Percentiles rank a stretch among this genome's conserved stretches.
Conservation (phyloP, 2,113 vertebrate species). For the Columba janthina region DNA sequence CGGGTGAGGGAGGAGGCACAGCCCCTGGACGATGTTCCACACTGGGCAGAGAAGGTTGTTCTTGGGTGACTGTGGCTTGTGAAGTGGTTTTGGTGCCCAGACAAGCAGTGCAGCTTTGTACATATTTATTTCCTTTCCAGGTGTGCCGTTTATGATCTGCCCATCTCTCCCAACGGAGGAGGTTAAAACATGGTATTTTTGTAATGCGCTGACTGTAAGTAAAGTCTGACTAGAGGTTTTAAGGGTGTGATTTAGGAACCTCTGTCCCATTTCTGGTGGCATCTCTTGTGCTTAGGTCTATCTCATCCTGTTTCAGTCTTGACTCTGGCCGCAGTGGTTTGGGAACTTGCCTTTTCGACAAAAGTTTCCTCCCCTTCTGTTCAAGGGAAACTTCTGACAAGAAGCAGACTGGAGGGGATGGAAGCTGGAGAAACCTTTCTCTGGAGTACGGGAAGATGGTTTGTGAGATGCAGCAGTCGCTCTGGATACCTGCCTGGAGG, state of each 20-base stretch:
- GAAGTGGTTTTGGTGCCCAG: neutral
- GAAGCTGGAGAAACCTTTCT: neutral
- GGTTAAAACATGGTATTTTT: neutral
- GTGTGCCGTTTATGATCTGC: neutral
- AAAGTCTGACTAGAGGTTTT: neutral
- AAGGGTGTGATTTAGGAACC: neutral
- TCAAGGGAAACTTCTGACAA: neutral
- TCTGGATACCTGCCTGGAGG: neutral
- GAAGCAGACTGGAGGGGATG: neutral
- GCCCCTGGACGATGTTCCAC: accelerated
- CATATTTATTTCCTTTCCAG: neutral
- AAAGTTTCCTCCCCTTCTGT: neutral
- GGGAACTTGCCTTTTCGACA: neutral
- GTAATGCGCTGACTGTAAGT: neutral
- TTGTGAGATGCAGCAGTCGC: neutral
- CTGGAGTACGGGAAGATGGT: neutral
- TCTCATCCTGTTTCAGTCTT: neutral
- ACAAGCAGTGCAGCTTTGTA: neutral
- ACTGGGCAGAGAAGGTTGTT: neutral
- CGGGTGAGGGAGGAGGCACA: neutral
- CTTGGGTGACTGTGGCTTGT: neutral
- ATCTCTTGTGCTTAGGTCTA: neutral
- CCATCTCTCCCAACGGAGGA: neutral
- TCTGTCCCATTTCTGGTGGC: neutral
- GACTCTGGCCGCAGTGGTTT: neutral